These are phyloP conservation scores for Tokudaia tokunoshimensis DNA, from an alignment of 2,797 vertebrate species.

Conservation along the genomic window DNA sequence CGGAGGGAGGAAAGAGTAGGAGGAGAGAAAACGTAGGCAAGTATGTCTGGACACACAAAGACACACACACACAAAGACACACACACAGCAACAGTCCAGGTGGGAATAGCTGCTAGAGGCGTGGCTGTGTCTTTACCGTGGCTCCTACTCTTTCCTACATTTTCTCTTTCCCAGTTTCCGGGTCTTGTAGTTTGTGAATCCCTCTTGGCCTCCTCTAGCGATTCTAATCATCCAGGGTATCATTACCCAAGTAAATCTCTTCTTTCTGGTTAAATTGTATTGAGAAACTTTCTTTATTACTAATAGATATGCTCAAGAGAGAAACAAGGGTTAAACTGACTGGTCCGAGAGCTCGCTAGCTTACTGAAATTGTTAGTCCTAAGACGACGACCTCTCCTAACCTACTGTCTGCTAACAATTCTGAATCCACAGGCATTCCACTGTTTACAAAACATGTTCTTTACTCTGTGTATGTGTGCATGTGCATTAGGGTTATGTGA, in stretches of 20 bases:
- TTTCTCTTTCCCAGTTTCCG: background rate
- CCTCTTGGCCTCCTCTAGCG: background rate
- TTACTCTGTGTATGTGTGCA: background rate
- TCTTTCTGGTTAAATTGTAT: conserved; percentile 14
- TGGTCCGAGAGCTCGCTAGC: background rate
- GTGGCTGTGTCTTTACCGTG: background rate
- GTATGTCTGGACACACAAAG: background rate
- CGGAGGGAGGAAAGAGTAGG: background rate
- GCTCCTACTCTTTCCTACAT: background rate
- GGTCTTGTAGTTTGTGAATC: background rate
- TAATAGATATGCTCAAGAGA: conserved; percentile 24
- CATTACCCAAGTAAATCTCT: background rate
- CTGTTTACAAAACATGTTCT: background rate
- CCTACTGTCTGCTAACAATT: background rate
- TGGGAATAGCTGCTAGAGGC: no score
- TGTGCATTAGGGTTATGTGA: background rate
- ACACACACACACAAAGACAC: background rate
- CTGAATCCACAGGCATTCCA: background rate
- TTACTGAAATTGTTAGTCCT: conserved; percentile 3
- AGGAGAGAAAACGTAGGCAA: background rate
- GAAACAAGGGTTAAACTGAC: background rate
- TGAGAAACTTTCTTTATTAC: conserved; percentile 20
- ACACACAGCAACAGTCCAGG: background rate
- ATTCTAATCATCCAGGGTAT: background rate
- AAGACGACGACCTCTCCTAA: background rate